These are phyloP conservation scores for Probosciger aterrimus DNA, from an alignment of 2,113 vertebrate species.

Conservation along the genomic window DNA sequence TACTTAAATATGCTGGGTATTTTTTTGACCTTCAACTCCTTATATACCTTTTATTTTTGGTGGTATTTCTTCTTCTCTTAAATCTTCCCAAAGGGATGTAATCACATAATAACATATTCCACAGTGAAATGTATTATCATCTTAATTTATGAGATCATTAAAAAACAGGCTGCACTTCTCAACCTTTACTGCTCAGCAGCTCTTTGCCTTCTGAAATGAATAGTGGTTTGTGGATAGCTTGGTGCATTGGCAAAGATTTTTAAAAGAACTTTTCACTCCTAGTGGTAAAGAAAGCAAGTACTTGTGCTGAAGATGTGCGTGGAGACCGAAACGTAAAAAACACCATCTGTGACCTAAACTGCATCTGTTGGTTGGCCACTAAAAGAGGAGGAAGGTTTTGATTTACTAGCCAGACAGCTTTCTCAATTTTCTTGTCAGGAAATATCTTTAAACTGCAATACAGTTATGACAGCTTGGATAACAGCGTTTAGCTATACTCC, in stretches of 20 bases:
- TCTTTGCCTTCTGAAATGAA: not conserved
- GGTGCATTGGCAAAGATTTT: not conserved
- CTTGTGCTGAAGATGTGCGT: conserved; percentile 16
- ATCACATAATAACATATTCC: not conserved
- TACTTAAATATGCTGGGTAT: not conserved
- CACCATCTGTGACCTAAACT: conserved; percentile 59
- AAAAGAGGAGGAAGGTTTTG: conserved; percentile 63
- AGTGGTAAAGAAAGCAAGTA: not conserved
- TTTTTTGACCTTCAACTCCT: not conserved
- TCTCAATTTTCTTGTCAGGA: conserved; percentile 74
- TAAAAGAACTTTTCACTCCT: not conserved
- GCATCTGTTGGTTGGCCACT: conserved; percentile 55
- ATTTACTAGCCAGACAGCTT: conserved; percentile 69
- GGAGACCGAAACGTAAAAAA: conserved; percentile 17
- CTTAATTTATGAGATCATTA: not conserved
- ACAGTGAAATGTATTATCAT: not conserved
- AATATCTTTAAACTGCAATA: conserved; percentile 74
- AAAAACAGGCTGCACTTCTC: not conserved
- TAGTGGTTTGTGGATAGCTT: not conserved
- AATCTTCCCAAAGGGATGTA: not conserved
- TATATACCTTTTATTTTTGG: not conserved
- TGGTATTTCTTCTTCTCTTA: not conserved
- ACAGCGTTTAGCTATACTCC: conserved; percentile 69
- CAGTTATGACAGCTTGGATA: conserved; percentile 76
- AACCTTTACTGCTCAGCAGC: not conserved